Evolutionary conservation across 2,113 vertebrate species (phyloP).

Genomic region (Pandion haliaetus): DNA sequence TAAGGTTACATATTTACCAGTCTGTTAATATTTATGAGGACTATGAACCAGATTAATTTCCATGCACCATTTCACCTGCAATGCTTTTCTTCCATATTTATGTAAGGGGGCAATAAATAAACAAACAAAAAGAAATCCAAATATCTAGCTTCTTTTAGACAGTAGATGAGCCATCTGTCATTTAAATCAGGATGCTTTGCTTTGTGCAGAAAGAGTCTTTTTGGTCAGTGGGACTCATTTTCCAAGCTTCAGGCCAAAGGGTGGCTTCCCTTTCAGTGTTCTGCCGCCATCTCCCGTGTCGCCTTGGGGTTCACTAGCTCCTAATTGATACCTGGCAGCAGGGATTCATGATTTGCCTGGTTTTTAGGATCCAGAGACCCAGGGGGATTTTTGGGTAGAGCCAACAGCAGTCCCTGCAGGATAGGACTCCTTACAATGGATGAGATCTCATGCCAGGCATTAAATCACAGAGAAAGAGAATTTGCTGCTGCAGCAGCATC

Average conservation of each 20-base stretch:
- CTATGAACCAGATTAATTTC: conserved; percentile 74
- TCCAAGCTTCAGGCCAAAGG: background rate
- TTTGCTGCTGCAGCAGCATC: background rate
- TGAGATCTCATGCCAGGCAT: background rate
- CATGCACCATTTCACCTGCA: conserved; percentile 70
- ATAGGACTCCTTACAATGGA: background rate
- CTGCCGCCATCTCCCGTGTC: background rate
- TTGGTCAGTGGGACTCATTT: background rate
- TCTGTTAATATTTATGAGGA: conserved; percentile 75
- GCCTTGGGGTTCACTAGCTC: background rate
- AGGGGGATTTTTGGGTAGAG: background rate
- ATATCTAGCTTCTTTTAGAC: background rate
- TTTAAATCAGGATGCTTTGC: background rate
- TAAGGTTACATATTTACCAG: conserved; percentile 71
- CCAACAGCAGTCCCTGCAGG: background rate
- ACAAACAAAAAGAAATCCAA: conserved; percentile 12
- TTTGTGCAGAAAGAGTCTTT: background rate
- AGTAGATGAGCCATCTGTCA: background rate
- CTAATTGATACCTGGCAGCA: fast-evolving
- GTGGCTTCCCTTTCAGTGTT: background rate
- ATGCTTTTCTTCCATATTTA: conserved; percentile 60
- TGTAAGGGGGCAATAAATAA: background rate
- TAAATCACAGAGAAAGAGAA: background rate
- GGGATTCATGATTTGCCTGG: background rate
- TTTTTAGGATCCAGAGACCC: background rate